Evolutionary conservation across 2,113 vertebrate species (phyloP), one percentile per base, ranked within the genome.

Genomic region (Mesitornis unicolor): DNA sequence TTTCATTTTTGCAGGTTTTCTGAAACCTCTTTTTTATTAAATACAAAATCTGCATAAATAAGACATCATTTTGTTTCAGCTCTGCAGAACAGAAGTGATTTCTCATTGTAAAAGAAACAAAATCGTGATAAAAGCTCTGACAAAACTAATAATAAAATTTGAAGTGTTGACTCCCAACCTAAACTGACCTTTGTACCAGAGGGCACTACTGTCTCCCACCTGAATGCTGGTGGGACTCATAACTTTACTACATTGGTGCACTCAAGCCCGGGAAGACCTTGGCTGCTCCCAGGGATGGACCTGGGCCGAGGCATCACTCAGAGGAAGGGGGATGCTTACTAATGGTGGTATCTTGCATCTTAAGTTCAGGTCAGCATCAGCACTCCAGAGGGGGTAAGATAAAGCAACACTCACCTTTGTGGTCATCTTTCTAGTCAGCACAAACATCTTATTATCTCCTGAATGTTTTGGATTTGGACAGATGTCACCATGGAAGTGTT

Each of bases 281-380:
- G 40, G 24, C 35, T 53, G 6, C 43, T 77, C 59, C 17, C 16
- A n/a, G 18, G 43, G 35, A 28, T 4, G 25, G 35, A 35, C 4
- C 35, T 45, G 50, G 33, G 6, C 38, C 38, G 63, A 71, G 9
- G 21, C 53, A 64, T 56, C 33, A 7, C 16, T 14, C 48, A 24
- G 67, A 75, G 8, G 36, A 74, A 47, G 9, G 26, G 4, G 20
- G 61, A 68, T 40, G 31, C 29, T 82, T 65, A 20, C 40, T 29
- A 19, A 6, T 4, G 14, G 36, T 3, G 1, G 3, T 35, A 22
- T 40, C 40, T 65, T 25, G 6, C 33, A 16, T 0, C 1, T 29
- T 20, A 29, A 16, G 14, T 18, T 61, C 42, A 18, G 33, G 29
- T 20, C 70, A 84, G 24, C 54, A 31, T 47, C 54, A 75, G 31